These are phyloP conservation scores for Arctopsyche grandis DNA, from an alignment of 1,140 invertebrate genomes.

Conservation along the genomic window DNA sequence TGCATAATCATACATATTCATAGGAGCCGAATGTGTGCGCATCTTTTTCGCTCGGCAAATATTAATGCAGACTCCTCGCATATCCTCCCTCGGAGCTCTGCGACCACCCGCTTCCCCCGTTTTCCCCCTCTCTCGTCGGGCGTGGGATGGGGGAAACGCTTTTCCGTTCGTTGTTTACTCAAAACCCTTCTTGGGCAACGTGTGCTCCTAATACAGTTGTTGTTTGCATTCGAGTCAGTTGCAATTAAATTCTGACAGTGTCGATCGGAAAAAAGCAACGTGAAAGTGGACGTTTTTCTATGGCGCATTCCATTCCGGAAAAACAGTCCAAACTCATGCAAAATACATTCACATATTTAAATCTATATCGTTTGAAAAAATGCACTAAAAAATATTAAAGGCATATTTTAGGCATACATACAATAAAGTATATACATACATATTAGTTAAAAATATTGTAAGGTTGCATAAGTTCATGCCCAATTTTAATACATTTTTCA, in stretches of 20 bases:
- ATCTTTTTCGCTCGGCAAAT: background rate
- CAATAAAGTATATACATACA: too few relatives aligned
- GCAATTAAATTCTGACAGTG: conserved; percentile 33
- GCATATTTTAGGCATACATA: too few relatives aligned
- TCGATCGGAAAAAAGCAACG: conserved; percentile 19
- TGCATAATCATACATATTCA: conserved; percentile 7
- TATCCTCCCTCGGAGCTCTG: too few relatives aligned
- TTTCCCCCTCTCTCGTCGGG: background rate
- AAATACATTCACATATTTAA: too few relatives aligned
- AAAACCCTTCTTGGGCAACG: conserved; percentile 45
- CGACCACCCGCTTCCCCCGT: too few relatives aligned
- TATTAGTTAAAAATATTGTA: too few relatives aligned
- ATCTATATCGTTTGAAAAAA: too few relatives aligned
- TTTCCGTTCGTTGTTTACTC: conserved; percentile 48
- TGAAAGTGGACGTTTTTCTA: background rate
- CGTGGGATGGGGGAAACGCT: background rate
- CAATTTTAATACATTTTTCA: too few relatives aligned
- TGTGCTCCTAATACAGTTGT: conserved; percentile 54
- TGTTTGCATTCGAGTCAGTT: conserved; percentile 49
- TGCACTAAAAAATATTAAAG: too few relatives aligned
- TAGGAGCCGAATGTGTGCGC: background rate
- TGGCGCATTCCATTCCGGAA: background rate
- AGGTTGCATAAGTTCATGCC: too few relatives aligned
- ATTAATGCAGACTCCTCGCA: background rate
- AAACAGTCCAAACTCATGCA: too few relatives aligned